Percentiles rank a stretch among this genome's conserved stretches.
Evolutionary conservation across 2,113 vertebrate genomes (phyloP).

Genomic region (Dasyurus viverrinus): DNA sequence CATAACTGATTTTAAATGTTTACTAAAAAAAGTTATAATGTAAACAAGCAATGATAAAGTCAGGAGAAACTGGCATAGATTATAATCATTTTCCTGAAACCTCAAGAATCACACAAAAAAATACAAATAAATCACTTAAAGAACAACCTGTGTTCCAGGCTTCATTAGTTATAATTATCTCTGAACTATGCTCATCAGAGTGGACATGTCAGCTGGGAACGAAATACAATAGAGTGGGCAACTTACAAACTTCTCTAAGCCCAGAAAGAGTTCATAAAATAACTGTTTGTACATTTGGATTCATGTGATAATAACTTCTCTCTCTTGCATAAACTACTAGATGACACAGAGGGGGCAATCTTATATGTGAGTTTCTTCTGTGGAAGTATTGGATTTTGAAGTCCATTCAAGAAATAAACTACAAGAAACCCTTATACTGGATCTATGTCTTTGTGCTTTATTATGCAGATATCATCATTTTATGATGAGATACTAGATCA

Average conservation of each 20-base stretch:
- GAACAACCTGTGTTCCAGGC: slow-evolving; percentile 90
- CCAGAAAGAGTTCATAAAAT: slow-evolving; percentile 97
- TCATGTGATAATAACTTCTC: slow-evolving; percentile 88
- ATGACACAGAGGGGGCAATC: slow-evolving; percentile 97
- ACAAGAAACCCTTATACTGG: slow-evolving; percentile 88
- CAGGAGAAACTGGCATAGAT: slow-evolving; percentile 70
- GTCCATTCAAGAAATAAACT: slow-evolving; percentile 94
- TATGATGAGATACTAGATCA: slow-evolving; percentile 77
- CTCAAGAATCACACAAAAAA: slow-evolving; percentile 80
- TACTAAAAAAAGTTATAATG: slow-evolving; percentile 60
- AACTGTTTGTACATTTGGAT: slow-evolving; percentile 93
- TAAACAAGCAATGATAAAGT: slow-evolving; percentile 70
- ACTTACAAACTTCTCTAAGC: slow-evolving; percentile 97
- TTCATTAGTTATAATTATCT: slow-evolving; percentile 99
- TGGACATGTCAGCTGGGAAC: slow-evolving; percentile 95
- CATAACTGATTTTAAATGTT: slow-evolving; percentile 68
- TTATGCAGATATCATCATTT: slow-evolving; percentile 84
- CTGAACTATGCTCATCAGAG: slow-evolving; percentile 95
- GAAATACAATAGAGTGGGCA: slow-evolving; percentile 91
- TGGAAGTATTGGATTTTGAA: slow-evolving; percentile 89
- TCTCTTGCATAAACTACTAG: slow-evolving; percentile 94
- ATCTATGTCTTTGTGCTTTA: slow-evolving; percentile 87
- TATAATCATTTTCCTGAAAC: slow-evolving; percentile 79
- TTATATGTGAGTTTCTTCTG: slow-evolving; percentile 94
- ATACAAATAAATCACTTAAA: slow-evolving; percentile 88